A percentile compares a stretch with the other conserved stretches of the same genome.
Conservation (phyloP, 2,888 invertebrate genomes). For the Venusia cambrica region DNA sequence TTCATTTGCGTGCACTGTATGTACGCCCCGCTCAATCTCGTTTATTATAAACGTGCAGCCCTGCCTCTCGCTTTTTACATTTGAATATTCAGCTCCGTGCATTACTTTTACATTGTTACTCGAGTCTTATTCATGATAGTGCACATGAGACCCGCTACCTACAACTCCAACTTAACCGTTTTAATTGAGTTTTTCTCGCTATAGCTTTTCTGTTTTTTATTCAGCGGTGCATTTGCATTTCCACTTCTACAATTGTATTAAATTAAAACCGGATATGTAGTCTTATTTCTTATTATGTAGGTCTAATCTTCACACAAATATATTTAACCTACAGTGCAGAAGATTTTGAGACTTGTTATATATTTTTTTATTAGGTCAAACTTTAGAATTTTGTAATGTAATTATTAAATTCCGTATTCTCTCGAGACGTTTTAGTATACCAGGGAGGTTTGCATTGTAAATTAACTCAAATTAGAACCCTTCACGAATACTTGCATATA, state of each 20-base stretch:
- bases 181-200: constrained; percentile 33
- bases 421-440: constrained; percentile 44
- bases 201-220: constrained; percentile 6
- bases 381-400: too few species aligned
- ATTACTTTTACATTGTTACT: constrained; percentile 60
- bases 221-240: too few species aligned
- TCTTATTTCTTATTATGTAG: not conserved
- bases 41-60: constrained; percentile 72
- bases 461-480: constrained; percentile 63
- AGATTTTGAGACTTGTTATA: too few species aligned
- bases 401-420: constrained; percentile 31
- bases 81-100: constrained; percentile 60
- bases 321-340: too few species aligned
- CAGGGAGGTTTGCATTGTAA: constrained; percentile 56
- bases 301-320: too few species aligned
- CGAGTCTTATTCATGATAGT: constrained; percentile 42
- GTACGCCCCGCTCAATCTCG: constrained; percentile 74
- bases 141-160: constrained; percentile 34
- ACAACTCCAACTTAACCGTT: constrained; percentile 33
- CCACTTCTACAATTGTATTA: too few species aligned
- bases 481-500: constrained; percentile 37
- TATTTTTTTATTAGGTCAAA: too few species aligned
- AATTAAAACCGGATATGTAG: too few species aligned
- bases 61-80: constrained; percentile 63
- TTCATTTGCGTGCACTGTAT: constrained; percentile 69